Percentiles rank a stretch among this genome's conserved stretches.
Conservation (phyloP, 2,113 vertebrate species). For the Pelvicachromis taeniatus region DNA sequence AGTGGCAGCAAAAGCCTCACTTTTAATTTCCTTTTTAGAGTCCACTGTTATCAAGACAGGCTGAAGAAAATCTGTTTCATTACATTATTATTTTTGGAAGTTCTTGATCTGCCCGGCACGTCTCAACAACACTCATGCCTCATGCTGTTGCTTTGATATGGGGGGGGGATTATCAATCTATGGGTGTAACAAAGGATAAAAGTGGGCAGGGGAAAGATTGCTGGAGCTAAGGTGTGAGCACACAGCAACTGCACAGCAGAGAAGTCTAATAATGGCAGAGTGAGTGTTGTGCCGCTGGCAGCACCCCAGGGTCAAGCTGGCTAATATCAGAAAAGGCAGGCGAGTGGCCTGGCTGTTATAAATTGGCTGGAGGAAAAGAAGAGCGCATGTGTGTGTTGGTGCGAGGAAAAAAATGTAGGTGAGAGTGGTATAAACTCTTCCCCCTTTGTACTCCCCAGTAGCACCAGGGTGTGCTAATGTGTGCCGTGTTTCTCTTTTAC, state of each 20-base stretch:
- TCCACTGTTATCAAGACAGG: conserved; percentile 28
- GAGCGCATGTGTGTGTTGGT: neutral
- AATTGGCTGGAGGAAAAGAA: conserved; percentile 7
- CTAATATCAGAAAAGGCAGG: conserved; percentile 36
- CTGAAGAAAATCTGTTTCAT: conserved; percentile 27
- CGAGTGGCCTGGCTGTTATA: conserved; percentile 1
- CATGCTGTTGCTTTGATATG: neutral
- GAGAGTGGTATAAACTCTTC: neutral
- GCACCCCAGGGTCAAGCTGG: conserved; percentile 37
- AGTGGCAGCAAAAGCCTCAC: conserved; percentile 4
- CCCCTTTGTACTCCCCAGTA: neutral
- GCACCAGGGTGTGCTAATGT: conserved; percentile 25
- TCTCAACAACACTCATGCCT: conserved; percentile 1
- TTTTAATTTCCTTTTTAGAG: conserved; percentile 64
- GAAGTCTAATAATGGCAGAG: conserved; percentile 52
- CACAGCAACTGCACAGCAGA: conserved; percentile 11
- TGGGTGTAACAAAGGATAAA: conserved; percentile 15
- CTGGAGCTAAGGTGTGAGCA: conserved; percentile 17
- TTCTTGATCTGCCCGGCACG: conserved; percentile 19
- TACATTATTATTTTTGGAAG: conserved; percentile 37
- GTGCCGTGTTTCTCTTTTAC: conserved; percentile 1
- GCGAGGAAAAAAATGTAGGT: neutral
- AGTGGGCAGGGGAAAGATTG: conserved; percentile 11
- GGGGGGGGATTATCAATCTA: conserved; percentile 27
- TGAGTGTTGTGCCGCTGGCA: conserved; percentile 22